These are phyloP conservation scores for Macroteleia sp. DNA, from an alignment of 2,888 invertebrate genomes.

Conservation along the genomic window DNA sequence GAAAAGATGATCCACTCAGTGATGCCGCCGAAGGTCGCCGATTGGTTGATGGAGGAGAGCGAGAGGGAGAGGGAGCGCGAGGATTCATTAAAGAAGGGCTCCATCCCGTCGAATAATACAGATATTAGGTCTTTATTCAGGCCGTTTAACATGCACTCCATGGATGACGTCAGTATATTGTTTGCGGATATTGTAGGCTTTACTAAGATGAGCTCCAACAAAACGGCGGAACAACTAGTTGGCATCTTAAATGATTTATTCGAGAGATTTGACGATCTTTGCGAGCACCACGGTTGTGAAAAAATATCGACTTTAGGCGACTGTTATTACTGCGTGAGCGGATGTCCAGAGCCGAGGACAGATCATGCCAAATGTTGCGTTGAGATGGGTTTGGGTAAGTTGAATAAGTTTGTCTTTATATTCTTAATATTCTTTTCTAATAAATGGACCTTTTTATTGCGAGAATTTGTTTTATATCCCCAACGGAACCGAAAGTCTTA, in stretches of 20 bases:
- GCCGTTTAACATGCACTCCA: conserved; percentile 98
- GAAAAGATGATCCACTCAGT: conserved; percentile 99
- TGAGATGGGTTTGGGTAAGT: conserved; percentile 95
- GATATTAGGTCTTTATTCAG: conserved; percentile 94
- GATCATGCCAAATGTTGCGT: conserved; percentile 98
- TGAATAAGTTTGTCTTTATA: no score
- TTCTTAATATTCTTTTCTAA: no score
- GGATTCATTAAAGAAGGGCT: conserved; percentile 83
- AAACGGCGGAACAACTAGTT: conserved; percentile 97
- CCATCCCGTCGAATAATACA: conserved; percentile 84
- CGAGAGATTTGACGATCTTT: conserved; percentile 96
- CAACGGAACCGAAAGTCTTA: no score
- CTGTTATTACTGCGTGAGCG: conserved; percentile 97
- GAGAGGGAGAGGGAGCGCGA: conserved; percentile 87
- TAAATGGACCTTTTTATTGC: no score
- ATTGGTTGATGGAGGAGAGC: conserved; percentile 92
- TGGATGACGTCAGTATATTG: conserved; percentile 97
- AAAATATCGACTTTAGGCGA: conserved; percentile 98
- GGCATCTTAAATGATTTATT: conserved; percentile 97
- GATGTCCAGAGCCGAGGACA: conserved; percentile 95
- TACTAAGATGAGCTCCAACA: conserved; percentile 98
- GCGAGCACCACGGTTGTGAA: conserved; percentile 95
- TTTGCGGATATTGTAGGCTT: conserved; percentile 99
- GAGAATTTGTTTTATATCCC: no score
- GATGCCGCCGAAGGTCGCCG: conserved; percentile 97